Evolutionary conservation across 2,113 vertebrate species (phyloP).

Genomic region (Albula glossodonta): DNA sequence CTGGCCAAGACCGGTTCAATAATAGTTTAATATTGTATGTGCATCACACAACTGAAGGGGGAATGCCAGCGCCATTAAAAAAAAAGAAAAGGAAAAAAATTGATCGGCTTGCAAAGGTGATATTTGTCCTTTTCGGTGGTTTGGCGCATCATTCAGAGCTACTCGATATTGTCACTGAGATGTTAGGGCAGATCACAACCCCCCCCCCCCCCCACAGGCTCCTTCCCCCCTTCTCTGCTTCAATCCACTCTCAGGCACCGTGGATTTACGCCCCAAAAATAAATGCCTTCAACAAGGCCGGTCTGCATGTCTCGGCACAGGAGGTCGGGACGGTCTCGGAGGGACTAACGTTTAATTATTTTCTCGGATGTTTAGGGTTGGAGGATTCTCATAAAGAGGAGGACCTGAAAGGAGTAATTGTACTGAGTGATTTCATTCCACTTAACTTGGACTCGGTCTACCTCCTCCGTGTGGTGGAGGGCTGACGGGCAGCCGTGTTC

Average conservation of each 20-base stretch:
- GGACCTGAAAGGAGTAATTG: not conserved
- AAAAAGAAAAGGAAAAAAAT: not conserved
- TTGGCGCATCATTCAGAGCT: not conserved
- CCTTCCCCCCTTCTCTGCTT: not conserved
- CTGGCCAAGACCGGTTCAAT: not conserved
- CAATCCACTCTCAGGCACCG: not conserved
- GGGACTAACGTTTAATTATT: constrained; percentile 22
- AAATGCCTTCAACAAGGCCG: not conserved
- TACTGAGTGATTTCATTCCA: constrained; percentile 3
- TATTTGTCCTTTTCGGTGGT: not conserved
- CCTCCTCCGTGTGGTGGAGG: not conserved
- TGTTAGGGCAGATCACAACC: not conserved
- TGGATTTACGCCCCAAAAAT: not conserved
- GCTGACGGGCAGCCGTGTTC: not conserved
- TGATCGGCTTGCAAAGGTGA: not conserved
- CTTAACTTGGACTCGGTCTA: not conserved
- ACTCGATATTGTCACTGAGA: not conserved
- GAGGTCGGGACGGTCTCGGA: not conserved
- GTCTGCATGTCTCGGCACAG: not conserved
- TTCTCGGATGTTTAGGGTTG: not conserved
- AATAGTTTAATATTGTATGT: not conserved
- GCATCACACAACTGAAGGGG: not conserved
- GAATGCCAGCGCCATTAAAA: not conserved
- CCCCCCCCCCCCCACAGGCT: too few relatives aligned
- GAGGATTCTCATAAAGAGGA: not conserved